Base-by-base conservation (phyloP, 1,140 invertebrate genomes). In the Caenorhabditis tropicalis region DNA sequence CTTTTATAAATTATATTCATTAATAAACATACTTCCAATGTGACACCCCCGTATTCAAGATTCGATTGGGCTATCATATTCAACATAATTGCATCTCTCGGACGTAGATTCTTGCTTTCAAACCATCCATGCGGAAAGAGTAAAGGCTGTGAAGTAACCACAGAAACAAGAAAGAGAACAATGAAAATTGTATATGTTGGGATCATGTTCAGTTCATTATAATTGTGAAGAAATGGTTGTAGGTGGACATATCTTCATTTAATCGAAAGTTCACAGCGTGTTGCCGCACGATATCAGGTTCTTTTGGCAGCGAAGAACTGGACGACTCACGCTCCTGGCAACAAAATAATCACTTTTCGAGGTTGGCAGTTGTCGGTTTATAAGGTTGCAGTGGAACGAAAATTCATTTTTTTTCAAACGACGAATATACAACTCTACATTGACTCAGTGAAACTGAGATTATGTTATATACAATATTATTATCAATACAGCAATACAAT, bases 111-210 rank as follows among this genome's bases (percentile, higher is more conserved):
- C 24, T 82, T 65, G 27, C 82, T 82, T 43, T 82, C 82, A 27
- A 82, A 82, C 56, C 60, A 82, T 48, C 82, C 82, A 49, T 82
- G 82, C 3, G 82, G 82, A 49, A 82, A 82, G 12, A 82, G 43
- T 19, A 82, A 21, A 16, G 82, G 82, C 19, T 58, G 82, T 31
- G 49, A 19, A 16, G 31, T 56, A 21, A 82, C 31, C 43, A 70
- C 39, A 2, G 56, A 24, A 74, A 31, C 15, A 7, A 46, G 9
- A 46, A 74, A 6, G 43, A 74, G 24, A 43, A 74, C 65, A 15
- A 2, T 21, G 24, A 43, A 74, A 24, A n/a, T 21, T 46, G 24
- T n/a, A n/a, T n/a, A n/a, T n/a, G n/a, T 31, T 43, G n/a, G 65
- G 65, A 74, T 74, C 65, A 74, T 74, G 65, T 74, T 43, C 65